These are phyloP conservation scores for Bombus haemorrhoidalis DNA, from an alignment of 1,140 invertebrate species.

Conservation along the genomic window DNA sequence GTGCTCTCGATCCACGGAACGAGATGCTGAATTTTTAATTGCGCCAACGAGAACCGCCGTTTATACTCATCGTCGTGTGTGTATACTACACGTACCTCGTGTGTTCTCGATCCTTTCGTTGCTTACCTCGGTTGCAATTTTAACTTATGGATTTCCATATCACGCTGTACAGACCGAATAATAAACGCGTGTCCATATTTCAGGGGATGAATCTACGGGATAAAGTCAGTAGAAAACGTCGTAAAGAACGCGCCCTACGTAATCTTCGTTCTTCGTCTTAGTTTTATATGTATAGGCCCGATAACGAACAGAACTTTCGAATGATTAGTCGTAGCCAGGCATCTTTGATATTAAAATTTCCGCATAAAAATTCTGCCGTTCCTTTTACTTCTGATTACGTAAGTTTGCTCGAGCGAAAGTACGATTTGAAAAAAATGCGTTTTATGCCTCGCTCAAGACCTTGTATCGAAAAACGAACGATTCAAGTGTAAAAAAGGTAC, in stretches of 20 bases:
- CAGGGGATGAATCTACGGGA: too few relatives aligned
- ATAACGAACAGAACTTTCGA: too few relatives aligned
- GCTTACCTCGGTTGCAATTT: conserved; percentile 1
- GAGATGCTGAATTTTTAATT: conserved; percentile 44
- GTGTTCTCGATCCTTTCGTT: neutral
- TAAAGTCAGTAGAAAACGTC: too few relatives aligned
- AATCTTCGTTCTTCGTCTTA: too few relatives aligned
- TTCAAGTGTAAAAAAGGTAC: conserved; percentile 19
- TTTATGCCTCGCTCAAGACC: neutral
- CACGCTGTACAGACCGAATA: neutral
- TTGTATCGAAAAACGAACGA: conserved; percentile 10
- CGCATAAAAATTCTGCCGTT: too few relatives aligned
- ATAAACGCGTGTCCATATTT: neutral
- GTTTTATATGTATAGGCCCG: too few relatives aligned
- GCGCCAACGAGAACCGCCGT: neutral
- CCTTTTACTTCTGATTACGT: neutral
- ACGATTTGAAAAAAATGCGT: neutral
- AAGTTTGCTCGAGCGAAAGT: neutral
- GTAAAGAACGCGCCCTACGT: too few relatives aligned
- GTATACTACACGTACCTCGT: neutral
- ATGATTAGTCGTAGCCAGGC: neutral
- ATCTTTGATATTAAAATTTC: neutral
- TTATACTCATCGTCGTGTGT: neutral
- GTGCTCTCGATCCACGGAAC: conserved; percentile 13
- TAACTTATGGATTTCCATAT: neutral